A percentile compares a stretch with the other conserved stretches of the same genome.
phyloP scores from a whole-genome alignment of 2,797 vertebrate species.

The Remorina albescens region DNA sequence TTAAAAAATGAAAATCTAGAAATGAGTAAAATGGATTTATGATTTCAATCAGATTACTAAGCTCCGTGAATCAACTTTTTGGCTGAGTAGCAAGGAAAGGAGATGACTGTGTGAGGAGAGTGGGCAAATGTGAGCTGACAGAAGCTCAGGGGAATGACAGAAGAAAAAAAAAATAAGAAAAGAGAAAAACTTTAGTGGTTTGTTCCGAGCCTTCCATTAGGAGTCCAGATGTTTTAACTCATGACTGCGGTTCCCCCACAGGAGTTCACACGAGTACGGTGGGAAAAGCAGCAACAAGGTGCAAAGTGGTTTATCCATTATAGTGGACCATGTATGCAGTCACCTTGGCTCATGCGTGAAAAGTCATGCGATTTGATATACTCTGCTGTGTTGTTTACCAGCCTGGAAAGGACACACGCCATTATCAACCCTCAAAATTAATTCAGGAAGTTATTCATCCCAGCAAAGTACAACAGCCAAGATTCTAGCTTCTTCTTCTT shows the following conservation, averaged over 20 bases:
- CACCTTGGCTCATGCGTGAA: conserved; percentile 59
- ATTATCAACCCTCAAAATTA: conserved; percentile 18
- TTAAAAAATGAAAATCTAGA: conserved; percentile 66
- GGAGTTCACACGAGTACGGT: conserved; percentile 67
- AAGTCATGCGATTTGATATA: conserved; percentile 51
- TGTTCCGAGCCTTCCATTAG: conserved; percentile 70
- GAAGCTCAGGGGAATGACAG: not conserved
- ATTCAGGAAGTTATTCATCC: conserved; percentile 10
- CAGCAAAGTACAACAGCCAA: conserved; percentile 1
- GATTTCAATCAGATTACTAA: conserved; percentile 65
- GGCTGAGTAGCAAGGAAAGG: conserved; percentile 31
- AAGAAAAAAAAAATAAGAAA: not conserved
- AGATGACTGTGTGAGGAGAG: conserved; percentile 48
- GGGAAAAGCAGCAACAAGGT: conserved; percentile 73
- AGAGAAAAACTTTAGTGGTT: conserved; percentile 43
- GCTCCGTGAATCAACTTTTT: conserved; percentile 57
- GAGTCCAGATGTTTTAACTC: conserved; percentile 73
- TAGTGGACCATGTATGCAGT: conserved; percentile 62
- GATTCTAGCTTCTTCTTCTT: not conserved
- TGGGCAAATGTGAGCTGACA: conserved; percentile 52
- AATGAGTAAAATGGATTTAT: conserved; percentile 68
- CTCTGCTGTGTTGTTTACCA: conserved; percentile 7
- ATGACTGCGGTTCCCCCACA: conserved; percentile 54
- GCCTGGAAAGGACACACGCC: conserved; percentile 14
- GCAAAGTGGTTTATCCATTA: conserved; percentile 79